Percentiles rank a stretch among this genome's conserved stretches.
Conservation (phyloP, 2,888 invertebrate species). For the Dynastes maya region DNA sequence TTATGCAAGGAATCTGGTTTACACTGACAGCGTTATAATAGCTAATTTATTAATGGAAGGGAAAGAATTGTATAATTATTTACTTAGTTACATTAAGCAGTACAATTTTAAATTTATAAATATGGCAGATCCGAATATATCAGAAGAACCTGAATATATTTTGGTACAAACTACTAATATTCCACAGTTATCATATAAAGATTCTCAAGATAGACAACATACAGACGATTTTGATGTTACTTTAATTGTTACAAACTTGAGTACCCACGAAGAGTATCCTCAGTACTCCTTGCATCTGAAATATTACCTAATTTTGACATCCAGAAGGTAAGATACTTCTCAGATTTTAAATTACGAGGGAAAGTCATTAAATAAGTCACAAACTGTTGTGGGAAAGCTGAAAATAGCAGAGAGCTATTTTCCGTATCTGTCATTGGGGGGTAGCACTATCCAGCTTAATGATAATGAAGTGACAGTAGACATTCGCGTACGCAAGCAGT, state of each 20-base stretch:
- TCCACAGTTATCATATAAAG: conserved; percentile 74
- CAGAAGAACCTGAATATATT: conserved; percentile 74
- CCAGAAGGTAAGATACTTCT: conserved; percentile 68
- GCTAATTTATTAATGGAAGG: conserved; percentile 77
- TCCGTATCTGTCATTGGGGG: too few species aligned
- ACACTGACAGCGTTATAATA: conserved; percentile 76
- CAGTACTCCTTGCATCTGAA: conserved; percentile 71
- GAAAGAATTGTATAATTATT: conserved; percentile 79
- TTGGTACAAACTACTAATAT: conserved; percentile 76
- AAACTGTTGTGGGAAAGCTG: too few species aligned
- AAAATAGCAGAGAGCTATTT: too few species aligned
- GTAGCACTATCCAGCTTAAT: too few species aligned
- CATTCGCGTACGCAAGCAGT: too few species aligned
- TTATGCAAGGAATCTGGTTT: conserved; percentile 82
- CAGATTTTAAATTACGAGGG: too few species aligned
- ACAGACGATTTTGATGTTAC: conserved; percentile 81
- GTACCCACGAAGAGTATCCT: conserved; percentile 64
- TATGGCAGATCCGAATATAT: conserved; percentile 72
- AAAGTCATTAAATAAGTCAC: too few species aligned
- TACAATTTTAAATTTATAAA: conserved; percentile 80
- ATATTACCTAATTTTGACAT: conserved; percentile 77
- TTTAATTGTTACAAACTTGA: conserved; percentile 77
- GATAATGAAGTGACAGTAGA: too few species aligned
- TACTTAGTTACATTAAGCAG: conserved; percentile 78
- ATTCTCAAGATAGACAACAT: conserved; percentile 75